Base-by-base conservation (phyloP, 2,113 vertebrate species). In the Thermophis baileyi region DNA sequence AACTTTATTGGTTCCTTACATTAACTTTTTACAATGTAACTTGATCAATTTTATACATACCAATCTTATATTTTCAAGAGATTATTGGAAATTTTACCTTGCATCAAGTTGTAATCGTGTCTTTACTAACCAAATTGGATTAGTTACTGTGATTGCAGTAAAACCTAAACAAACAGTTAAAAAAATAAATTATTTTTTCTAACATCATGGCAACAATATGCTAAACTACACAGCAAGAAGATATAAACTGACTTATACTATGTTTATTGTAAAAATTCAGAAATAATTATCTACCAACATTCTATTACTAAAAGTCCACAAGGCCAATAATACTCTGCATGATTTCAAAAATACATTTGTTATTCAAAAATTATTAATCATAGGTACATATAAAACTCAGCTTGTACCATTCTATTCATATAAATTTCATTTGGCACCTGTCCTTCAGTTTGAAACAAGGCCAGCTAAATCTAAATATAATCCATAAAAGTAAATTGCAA, bases 51-150 rank as follows among this genome's bases (percentile, higher is more conserved):
- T 81, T 49, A 87, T 27, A 22, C 18, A 0, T 81, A 35, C 10
- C 11, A 16, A 53, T 91, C 54, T n/a, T 55, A 90, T 27, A 25
- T 14, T 88, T 69, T 46, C n/a, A 3, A 69, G 49, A 54, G 2
- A 47, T 47, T 40, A 94, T 97, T 97, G 1, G 63, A 69, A n/a
- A 3, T 47, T 95, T 97, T 97, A 99, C 99, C 99, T 99, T 96
- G 99, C 98, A 96, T 99, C 99, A 90, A 99, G 98, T 97, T 99
- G 99, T 92, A 99, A 96, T 11, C 99, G 98, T 90, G 99, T 99
- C 98, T 99, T 99, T 94, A 99, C 98, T 94, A 99, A 98, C 99
- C 99, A 99, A 98, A 99, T 99, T 93, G 99, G 99, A 97, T 99
- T 99, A 97, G 99, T 99, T 50, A 98, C 98, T 85, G 99, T 99